Evolutionary conservation across 2,888 invertebrate genomes (phyloP), one percentile per base, ranked within the genome.

Genomic region (Lucinisca nassula): DNA sequence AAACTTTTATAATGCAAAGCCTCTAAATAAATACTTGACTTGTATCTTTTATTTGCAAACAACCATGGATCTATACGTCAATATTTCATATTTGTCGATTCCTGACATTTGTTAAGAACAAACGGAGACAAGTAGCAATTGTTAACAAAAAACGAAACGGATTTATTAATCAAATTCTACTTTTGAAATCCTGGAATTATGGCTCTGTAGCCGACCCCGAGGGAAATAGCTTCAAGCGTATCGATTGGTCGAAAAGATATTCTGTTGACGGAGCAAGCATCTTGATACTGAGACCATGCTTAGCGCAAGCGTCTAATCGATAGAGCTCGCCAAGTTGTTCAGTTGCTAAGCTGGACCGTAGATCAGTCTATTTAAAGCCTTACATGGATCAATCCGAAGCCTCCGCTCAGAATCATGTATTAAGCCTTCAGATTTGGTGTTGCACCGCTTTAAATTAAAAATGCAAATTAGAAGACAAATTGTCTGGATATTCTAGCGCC

Each of bases 351-450:
- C 35, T 67, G 67, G 67, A 67, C 67, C 35, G 24, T 67, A n/a
- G 67, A 67, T 67, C 67, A 67, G 35, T 67, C 67, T 67, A 67
- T 67, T 67, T 67, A 67, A 67, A 67, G 67, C 67, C 67, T 67
- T 67, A 67, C 35, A 67, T 24, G 67, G 67, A 67, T 67, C 67
- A 67, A 35, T 67, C 21, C 24, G 67, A 35, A 67, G 21, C 17
- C 67, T 21, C 35, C 10, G 1, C 30, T 35, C 35, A 30, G 67
- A 35, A 17, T 21, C 58, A 58, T 67, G 67, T 67, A 67, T 67
- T 35, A 35, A 24, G 67, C 35, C 24, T 67, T 67, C 17, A 35
- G 32, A 67, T 67, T 35, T 32, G n/a, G 55, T 21, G 10, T n/a
- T 55, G n/a, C 4, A 55, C 55, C 4, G n/a, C 4, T 55, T 55